Base-by-base conservation (phyloP, 1,140 invertebrate species). In the Hypothenemus hampei region DNA sequence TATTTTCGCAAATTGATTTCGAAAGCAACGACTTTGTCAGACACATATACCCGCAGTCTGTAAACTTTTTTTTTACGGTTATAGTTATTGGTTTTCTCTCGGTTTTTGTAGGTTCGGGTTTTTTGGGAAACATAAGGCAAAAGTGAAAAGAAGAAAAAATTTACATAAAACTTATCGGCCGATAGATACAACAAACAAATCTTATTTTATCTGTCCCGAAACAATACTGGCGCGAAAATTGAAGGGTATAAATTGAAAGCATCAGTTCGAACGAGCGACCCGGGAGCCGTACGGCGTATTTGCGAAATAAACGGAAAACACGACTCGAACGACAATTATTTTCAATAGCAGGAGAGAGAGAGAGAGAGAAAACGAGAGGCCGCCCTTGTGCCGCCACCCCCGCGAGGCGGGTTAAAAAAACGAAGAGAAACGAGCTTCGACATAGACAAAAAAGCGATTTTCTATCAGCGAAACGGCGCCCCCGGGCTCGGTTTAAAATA, bases 201-300 rank as follows among this genome's bases (percentile, higher is more conserved):
- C 49, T 43, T 43, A 24, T 43, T 51, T 51, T 51, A 51, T 51
- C 37, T 43, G n/a, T 51, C 49, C 49, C 49, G 43, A 51, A 41
- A 51, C 49, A 51, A 51, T 51, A 51, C 49, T 41, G 37, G 37
- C 15, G 37, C 37, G n/a, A 41, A 51, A 51, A 51, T 51, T 21
- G 49, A 51, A 51, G 49, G 49, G 49, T 51, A 51, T 51, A 51
- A 51, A 51, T 51, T 51, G 49, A 51, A 51, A 51, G 49, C 49
- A 51, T 51, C 37, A 4, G n/a, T 11, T 22, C 23, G 26, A 51
- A 51, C 49, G 49, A 51, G 21, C 36, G 49, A 24, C 49, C 49
- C 49, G 49, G 49, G 49, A 41, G 49, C 49, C 37, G 43, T 51
- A n/a, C 37, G 21, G 24, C 37, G 37, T 51, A 51, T 51, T 51